Conservation (phyloP, 2,113 vertebrate species). For the Bubo blakistoni region DNA sequence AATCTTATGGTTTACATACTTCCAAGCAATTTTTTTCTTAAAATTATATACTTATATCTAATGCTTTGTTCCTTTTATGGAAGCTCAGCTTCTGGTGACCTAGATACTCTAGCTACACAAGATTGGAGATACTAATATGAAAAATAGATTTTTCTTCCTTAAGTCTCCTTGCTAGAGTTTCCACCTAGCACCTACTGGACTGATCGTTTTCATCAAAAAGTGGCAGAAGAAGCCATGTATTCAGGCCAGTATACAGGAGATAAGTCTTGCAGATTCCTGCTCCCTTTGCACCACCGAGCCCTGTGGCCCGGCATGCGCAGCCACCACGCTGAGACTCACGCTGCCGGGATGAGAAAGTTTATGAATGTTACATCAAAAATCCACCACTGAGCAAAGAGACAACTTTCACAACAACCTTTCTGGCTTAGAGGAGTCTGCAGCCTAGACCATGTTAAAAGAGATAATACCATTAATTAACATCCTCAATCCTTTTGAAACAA, state of each 20-base stretch:
- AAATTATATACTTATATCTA: not conserved
- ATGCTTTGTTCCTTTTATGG: not conserved
- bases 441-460: not conserved
- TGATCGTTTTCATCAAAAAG: not conserved
- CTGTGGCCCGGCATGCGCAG: rapidly evolving
- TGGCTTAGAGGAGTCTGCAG: not conserved
- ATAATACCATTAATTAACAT: not conserved
- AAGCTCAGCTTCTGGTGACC: not conserved
- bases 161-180: not conserved
- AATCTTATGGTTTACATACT: not conserved
- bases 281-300: not conserved
- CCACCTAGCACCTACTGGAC: not conserved
- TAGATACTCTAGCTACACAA: not conserved
- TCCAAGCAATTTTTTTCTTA: not conserved
- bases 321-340: not conserved
- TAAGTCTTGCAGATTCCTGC: not conserved
- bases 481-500: not conserved
- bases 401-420: not conserved
- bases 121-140: not conserved
- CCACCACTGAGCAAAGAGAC: not conserved
- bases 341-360: not conserved
- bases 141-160: not conserved
- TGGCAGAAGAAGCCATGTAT: not conserved
- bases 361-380: not conserved
- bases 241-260: not conserved